A percentile compares a stretch with the other conserved stretches of the same genome.
These are phyloP conservation scores for Neuroterus valhalla DNA, from an alignment of 1,140 invertebrate species.

Conservation along the genomic window DNA sequence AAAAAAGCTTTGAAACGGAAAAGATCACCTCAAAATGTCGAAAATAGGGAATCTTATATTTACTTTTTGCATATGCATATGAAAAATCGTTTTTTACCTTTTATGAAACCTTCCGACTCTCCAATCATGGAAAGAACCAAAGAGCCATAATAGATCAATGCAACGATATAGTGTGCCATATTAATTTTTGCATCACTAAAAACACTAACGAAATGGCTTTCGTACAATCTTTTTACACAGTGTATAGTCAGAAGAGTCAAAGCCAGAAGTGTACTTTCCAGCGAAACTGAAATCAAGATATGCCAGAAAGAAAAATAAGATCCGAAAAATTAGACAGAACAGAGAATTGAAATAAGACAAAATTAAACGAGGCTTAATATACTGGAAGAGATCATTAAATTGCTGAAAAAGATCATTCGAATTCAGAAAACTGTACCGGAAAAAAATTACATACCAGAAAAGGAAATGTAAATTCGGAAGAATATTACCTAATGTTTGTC, in stretches of 20 bases:
- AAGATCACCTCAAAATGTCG: no score
- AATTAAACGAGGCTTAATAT: no score
- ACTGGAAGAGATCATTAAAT: no score
- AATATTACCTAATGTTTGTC: conserved; percentile 73
- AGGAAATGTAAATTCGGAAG: conserved; percentile 19
- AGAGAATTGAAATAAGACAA: conserved; percentile 19
- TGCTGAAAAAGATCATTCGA: no score
- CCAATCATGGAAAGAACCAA: conserved; percentile 80
- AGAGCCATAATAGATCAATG: conserved; percentile 85
- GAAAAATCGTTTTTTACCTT: conserved; percentile 59
- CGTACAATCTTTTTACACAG: conserved; percentile 84
- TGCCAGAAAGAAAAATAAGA: no score
- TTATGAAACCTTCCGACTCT: conserved; percentile 84
- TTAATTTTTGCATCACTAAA: conserved; percentile 89
- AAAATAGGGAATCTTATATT: no score
- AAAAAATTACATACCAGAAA: conserved; percentile 26
- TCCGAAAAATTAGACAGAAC: conserved; percentile 1
- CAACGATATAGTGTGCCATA: conserved; percentile 84
- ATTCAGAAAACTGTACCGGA: no score
- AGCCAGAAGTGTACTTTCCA: conserved; percentile 77
- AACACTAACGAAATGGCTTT: conserved; percentile 85
- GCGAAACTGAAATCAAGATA: conserved; percentile 75
- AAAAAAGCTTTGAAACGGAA: no score
- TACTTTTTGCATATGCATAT: conserved; percentile 30
- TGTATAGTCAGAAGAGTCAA: conserved; percentile 81